A percentile compares a stretch with the other conserved stretches of the same genome.
These are phyloP conservation scores for Grantiella picta DNA, from an alignment of 2,113 vertebrate genomes.

Conservation along the genomic window DNA sequence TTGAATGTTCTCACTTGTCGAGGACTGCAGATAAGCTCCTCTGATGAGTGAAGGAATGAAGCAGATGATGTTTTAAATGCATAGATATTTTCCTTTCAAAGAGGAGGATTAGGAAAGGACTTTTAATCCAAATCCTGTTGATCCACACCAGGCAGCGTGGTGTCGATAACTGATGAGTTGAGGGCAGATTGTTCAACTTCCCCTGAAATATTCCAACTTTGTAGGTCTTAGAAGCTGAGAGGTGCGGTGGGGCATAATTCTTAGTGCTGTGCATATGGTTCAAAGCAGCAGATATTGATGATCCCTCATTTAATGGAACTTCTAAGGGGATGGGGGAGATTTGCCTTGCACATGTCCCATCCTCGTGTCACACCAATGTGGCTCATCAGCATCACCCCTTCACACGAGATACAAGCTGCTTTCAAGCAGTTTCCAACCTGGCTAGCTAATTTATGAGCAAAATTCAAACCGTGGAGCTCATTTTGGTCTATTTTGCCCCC, in stretches of 20 bases:
- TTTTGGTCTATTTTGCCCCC: background rate
- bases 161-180: background rate
- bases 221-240: background rate
- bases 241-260: background rate
- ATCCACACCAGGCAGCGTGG: background rate
- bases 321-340: background rate
- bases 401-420: background rate
- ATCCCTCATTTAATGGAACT: background rate
- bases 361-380: fast-evolving
- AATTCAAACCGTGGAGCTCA: background rate
- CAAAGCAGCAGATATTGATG: background rate
- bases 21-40: background rate
- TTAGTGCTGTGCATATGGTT: background rate
- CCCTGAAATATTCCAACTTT: background rate
- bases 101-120: background rate
- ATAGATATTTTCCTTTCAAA: background rate
- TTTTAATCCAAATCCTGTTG: background rate
- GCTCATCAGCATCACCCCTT: background rate
- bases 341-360: background rate
- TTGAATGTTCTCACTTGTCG: background rate
- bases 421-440: background rate
- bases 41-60: background rate
- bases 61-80: background rate
- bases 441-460: background rate
- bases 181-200: background rate